Evolutionary conservation across 1,140 invertebrate species (phyloP).

Genomic region (Babylonia areolata): DNA sequence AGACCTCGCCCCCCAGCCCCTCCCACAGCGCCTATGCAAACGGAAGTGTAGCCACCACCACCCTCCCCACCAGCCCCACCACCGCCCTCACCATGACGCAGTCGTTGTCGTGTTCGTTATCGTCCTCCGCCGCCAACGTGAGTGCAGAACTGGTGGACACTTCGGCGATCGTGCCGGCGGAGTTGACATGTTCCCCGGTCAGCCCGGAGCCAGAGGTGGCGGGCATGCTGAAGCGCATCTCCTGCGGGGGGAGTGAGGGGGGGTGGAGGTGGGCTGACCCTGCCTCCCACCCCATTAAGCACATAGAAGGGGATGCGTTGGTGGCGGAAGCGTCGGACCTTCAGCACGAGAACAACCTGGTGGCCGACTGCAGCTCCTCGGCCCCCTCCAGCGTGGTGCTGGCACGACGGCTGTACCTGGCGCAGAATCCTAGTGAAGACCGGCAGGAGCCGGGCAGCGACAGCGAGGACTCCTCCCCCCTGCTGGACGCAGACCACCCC

Average conservation of each 20-base stretch:
- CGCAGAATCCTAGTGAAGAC: slow-evolving; percentile 40
- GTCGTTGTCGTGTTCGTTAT: background rate
- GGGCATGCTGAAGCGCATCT: slow-evolving; percentile 25
- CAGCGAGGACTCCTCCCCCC: background rate
- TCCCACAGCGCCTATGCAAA: slow-evolving; percentile 35
- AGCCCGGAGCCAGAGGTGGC: slow-evolving; percentile 35
- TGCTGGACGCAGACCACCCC: background rate
- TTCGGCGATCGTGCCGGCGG: background rate
- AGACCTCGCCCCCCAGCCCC: background rate
- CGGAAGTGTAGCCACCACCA: slow-evolving; percentile 9
- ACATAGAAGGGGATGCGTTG: slow-evolving; percentile 75
- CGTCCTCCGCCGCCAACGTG: background rate
- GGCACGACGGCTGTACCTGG: slow-evolving; percentile 64
- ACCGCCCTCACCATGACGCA: background rate
- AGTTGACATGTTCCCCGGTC: slow-evolving; percentile 22
- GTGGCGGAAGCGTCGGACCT: slow-evolving; percentile 50
- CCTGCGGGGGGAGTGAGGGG: slow-evolving; percentile 21
- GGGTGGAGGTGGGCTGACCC: slow-evolving; percentile 73
- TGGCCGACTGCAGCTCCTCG: slow-evolving; percentile 66
- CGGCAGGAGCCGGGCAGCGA: background rate
- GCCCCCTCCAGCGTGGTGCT: slow-evolving; percentile 28
- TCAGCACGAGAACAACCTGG: slow-evolving; percentile 62
- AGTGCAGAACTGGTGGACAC: background rate
- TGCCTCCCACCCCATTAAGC: slow-evolving; percentile 72
- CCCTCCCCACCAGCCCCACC: background rate